Evolutionary conservation across 2,888 invertebrate species (phyloP).

Genomic region (Digitonthophagus gazella): DNA sequence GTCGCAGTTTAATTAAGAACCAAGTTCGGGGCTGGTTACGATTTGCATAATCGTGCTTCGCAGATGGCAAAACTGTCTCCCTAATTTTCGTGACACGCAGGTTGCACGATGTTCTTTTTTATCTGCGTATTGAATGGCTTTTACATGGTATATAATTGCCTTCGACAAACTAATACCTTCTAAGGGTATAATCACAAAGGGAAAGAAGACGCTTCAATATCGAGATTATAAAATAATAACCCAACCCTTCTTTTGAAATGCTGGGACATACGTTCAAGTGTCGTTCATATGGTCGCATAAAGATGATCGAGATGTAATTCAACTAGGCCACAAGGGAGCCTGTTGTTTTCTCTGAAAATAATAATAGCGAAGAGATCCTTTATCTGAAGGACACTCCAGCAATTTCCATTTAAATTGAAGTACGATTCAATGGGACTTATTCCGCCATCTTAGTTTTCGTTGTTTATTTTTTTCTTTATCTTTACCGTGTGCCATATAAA

Average conservation of each 20-base stretch:
- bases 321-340: not conserved
- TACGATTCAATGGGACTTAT: not conserved
- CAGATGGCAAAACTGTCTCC: not conserved
- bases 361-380: not conserved
- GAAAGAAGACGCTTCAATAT: not conserved
- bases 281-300: not conserved
- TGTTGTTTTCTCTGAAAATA: not conserved
- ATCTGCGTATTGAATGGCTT: too few species aligned
- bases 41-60: conserved; percentile 37
- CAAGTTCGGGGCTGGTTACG: conserved; percentile 31
- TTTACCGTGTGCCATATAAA: too few species aligned
- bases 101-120: not conserved
- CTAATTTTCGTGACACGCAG: not conserved
- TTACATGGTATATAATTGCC: not conserved
- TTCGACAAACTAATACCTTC: not conserved
- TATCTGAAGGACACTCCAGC: not conserved
- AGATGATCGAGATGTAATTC: not conserved
- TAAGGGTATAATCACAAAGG: not conserved
- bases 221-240: not conserved
- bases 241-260: not conserved
- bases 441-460: not conserved
- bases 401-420: not conserved
- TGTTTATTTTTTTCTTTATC: not conserved
- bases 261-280: not conserved
- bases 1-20: conserved; percentile 39